Base-by-base conservation (phyloP, 2,113 vertebrate species). In the Mastomys natalensis region DNA sequence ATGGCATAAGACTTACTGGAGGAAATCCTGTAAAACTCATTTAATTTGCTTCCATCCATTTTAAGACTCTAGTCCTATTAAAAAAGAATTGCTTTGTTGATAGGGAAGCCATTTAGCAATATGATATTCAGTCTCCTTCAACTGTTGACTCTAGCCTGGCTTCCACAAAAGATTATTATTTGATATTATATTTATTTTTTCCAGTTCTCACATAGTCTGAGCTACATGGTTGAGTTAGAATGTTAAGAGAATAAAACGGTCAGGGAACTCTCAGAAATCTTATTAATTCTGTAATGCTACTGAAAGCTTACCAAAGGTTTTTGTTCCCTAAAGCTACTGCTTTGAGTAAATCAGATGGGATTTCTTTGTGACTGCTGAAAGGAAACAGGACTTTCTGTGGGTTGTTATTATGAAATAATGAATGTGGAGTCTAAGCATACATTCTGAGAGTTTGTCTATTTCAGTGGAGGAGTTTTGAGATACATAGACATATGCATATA, bases 31-130 rank as follows among this genome's bases (percentile, higher is more conserved):
- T 95, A 95, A 97, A 96, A n/a, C 43, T 97, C 73, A 89, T 93
- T 97, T 97, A 97, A 95, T 96, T 97, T 96, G 86, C 66, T 97
- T 90, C 70, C 26, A 94, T 95, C 19, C 37, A 58, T 91, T 93
- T 95, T 87, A 95, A 89, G 62, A 93, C 90, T 93, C 24, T 76
- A 80, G 10, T 96, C 60, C 62, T 94, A 95, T 94, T 96, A 93
- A 93, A 88, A 97, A 97, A 95, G 31, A 58, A 97, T 96, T 53
- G 31, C 7, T 48, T 90, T 93, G 26, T 97, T 96, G 87, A 93
- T 96, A 95, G 90, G 82, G 89, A 95, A 72, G 37, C 12, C 3
- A 24, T 89, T 31, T 24, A 74, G 80, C 64, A 68, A 82, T 97
- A 91, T 97, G 87, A 91, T 78, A 80, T 93, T 96, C 73, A 95